These are phyloP conservation scores for Heterotis niloticus DNA, from an alignment of 2,113 vertebrate species.

Conservation along the genomic window DNA sequence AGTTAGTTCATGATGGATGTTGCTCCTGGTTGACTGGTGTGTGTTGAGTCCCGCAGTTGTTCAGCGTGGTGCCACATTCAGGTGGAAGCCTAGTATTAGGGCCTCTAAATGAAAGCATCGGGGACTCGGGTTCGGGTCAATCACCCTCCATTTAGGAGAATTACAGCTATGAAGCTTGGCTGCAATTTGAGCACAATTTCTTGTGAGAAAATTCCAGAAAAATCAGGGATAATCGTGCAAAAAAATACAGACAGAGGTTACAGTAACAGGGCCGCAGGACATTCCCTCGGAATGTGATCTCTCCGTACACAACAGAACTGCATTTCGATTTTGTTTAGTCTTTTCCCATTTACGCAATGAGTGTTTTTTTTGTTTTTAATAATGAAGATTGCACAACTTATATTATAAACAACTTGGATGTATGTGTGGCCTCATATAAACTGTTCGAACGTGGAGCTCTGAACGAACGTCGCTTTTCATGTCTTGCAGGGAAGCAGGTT, in stretches of 20 bases:
- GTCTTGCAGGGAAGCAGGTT: too few relatives aligned
- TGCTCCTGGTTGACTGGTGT: slow-evolving; percentile 16
- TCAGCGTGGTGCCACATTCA: not conserved
- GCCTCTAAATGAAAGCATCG: slow-evolving; percentile 1
- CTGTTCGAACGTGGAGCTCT: not conserved
- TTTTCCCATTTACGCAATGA: not conserved
- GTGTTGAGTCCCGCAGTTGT: not conserved
- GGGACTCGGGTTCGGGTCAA: slow-evolving; percentile 2
- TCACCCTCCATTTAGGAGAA: slow-evolving; percentile 15
- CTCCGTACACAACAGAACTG: not conserved
- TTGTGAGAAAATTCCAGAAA: slow-evolving; percentile 41
- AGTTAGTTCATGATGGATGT: slow-evolving; percentile 7
- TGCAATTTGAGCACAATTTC: slow-evolving; percentile 18
- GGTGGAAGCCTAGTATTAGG: not conserved
- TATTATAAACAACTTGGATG: not conserved
- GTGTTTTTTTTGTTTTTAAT: not conserved
- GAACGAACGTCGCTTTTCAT: not conserved
- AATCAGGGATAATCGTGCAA: slow-evolving; percentile 24
- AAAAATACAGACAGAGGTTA: slow-evolving; percentile 27
- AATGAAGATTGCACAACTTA: not conserved
- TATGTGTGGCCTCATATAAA: not conserved
- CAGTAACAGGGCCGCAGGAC: slow-evolving; percentile 19
- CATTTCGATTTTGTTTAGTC: not conserved
- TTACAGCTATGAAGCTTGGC: slow-evolving; percentile 37
- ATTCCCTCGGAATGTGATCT: slow-evolving; percentile 10